phyloP scores from a whole-genome alignment of 2,797 vertebrate genomes.

The Carcharodon carcharias region DNA sequence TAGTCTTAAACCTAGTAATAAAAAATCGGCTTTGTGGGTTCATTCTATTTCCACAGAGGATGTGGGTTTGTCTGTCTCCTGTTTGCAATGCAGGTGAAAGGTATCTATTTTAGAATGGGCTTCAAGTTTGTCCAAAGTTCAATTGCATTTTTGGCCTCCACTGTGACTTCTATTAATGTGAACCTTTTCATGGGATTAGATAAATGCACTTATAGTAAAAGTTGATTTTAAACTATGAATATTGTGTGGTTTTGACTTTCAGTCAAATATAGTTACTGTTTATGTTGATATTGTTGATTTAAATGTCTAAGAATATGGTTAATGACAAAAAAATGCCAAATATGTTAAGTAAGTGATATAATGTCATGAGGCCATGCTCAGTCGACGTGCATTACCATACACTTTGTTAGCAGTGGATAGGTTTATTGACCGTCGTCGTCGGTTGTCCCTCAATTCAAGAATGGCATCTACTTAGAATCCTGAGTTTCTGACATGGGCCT shows the following conservation, averaged over 20 bases:
- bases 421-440: neutral
- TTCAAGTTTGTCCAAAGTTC: neutral
- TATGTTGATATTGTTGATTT: neutral
- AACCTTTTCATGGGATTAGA: too few species aligned
- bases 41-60: neutral
- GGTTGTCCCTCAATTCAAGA: too few species aligned
- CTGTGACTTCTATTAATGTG: neutral
- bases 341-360: neutral
- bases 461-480: too few species aligned
- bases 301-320: neutral
- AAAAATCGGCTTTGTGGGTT: neutral
- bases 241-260: neutral
- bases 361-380: neutral
- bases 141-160: neutral
- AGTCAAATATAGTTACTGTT: neutral
- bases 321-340: neutral
- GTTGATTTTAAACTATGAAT: neutral
- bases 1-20: neutral
- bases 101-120: neutral
- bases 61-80: conserved; percentile 3
- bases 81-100: neutral
- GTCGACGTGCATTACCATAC: neutral
- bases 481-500: too few species aligned
- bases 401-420: neutral
- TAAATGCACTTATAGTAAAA: neutral